Percentiles rank a stretch among this genome's conserved stretches.
phyloP scores from a whole-genome alignment of 2,888 invertebrate genomes.

The Trisateles emortualis region DNA sequence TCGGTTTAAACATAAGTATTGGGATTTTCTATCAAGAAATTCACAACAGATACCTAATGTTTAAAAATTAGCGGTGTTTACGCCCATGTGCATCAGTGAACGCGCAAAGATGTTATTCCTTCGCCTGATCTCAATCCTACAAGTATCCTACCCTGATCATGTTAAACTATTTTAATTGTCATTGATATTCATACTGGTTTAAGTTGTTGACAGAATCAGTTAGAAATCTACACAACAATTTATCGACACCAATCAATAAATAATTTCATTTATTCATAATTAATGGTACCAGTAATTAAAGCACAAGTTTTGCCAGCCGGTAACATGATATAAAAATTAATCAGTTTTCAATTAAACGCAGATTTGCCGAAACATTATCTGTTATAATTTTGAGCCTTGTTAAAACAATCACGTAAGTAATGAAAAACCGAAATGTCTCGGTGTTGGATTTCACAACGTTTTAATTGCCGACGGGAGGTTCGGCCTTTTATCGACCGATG shows the following conservation, averaged over 20 bases:
- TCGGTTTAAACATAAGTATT: too few species aligned
- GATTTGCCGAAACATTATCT: slow-evolving; percentile 30
- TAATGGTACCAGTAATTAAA: slow-evolving; percentile 3
- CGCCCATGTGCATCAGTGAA: too few species aligned
- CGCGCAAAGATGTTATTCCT: too few species aligned
- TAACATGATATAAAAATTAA: slow-evolving; percentile 10
- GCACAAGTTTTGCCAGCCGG: slow-evolving; percentile 2
- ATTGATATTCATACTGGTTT: background rate
- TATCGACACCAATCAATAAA: background rate
- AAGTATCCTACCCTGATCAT: too few species aligned
- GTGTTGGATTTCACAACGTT: slow-evolving; percentile 63
- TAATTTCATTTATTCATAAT: background rate
- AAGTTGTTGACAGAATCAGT: background rate
- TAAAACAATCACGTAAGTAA: slow-evolving; percentile 47
- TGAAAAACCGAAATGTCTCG: slow-evolving; percentile 39
- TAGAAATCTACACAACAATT: background rate
- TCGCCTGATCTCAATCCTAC: too few species aligned
- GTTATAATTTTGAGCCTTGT: slow-evolving; percentile 39
- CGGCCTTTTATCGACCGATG: slow-evolving; percentile 52
- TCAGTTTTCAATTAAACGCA: slow-evolving; percentile 15
- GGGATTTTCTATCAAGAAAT: too few species aligned
- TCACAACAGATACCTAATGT: too few species aligned
- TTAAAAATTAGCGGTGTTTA: too few species aligned
- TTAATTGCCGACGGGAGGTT: slow-evolving; percentile 56
- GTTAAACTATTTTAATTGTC: background rate